phyloP scores from a whole-genome alignment of 2,888 invertebrate genomes.

The Cheilosia soror region DNA sequence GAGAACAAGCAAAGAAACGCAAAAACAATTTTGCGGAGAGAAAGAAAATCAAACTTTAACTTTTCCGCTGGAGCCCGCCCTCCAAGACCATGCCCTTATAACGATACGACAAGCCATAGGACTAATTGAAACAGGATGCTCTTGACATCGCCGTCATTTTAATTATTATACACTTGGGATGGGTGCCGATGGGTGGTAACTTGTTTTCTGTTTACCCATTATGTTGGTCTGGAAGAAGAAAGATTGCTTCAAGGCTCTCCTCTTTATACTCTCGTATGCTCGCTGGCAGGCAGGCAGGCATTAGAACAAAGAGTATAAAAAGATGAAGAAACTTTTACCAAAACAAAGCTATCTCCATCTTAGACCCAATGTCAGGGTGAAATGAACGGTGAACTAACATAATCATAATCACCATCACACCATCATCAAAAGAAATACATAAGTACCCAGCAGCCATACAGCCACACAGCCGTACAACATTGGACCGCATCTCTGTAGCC shows the following conservation, averaged over 20 bases:
- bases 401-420: conserved; percentile 66
- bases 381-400: conserved; percentile 63
- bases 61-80: conserved; percentile 12
- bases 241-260: conserved; percentile 31
- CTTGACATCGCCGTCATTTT: conserved; percentile 63
- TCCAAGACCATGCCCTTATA: too few relatives aligned
- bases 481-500: conserved; percentile 42
- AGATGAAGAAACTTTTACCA: conserved; percentile 39
- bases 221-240: conserved; percentile 21
- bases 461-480: neutral
- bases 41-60: conserved; percentile 55
- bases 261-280: neutral
- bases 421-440: neutral
- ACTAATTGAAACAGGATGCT: conserved; percentile 72
- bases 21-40: conserved; percentile 27
- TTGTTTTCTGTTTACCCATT: conserved; percentile 46
- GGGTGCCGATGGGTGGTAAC: conserved; percentile 14
- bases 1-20: neutral
- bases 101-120: conserved; percentile 36
- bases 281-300: conserved; percentile 4
- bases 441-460: neutral
- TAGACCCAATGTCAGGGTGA: conserved; percentile 59
- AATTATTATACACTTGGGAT: conserved; percentile 34
- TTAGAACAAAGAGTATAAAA: conserved; percentile 18
- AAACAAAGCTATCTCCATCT: conserved; percentile 30